Base-by-base conservation (phyloP, 2,888 invertebrate genomes). In the Philereme vetulata region DNA sequence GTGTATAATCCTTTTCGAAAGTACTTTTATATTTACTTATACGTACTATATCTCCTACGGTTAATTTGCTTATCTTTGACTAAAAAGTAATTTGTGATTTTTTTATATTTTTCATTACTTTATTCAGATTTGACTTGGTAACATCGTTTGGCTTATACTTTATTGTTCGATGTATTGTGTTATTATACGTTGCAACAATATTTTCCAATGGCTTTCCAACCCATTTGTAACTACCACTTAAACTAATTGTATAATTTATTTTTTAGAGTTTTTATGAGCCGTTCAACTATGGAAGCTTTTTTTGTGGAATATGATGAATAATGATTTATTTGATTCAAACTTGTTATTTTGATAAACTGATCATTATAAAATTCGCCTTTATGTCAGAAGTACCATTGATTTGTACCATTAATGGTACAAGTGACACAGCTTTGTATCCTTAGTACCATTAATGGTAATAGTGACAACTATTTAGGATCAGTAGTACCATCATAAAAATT, bases 301-400 rank as follows among this genome's bases (percentile, higher is more conserved):
- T n/a, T n/a, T n/a, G n/a, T 62, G 65, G 53, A 59, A 32, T 35
- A 65, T 7, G 65, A 57, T 7, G 64, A 67, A 44, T 64, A 64
- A 43, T 64, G 64, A 60, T 62, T 77, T 72, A 61, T 71, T 65
- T n/a, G n/a, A n/a, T n/a, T n/a, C n/a, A n/a, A n/a, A n/a, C n/a
- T 44, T 62, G 56, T 46, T 75, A 77, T 64, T 36, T 36, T 72
- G 61, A 35, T 72, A n/a, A n/a, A n/a, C n/a, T n/a, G n/a, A 74
- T 48, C 66, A 42, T 65, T 74, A 60, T 55, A 80, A 60, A 68
- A n/a, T n/a, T n/a, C n/a, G n/a, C n/a, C n/a, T n/a, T n/a, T n/a
- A n/a, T n/a, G n/a, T n/a, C n/a, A n/a, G n/a, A n/a, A n/a, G n/a
- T n/a, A n/a, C n/a, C n/a, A n/a, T n/a, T n/a, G n/a, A n/a, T n/a